Conservation (phyloP, 2,113 vertebrate species). For the Dasyornis broadbenti region DNA sequence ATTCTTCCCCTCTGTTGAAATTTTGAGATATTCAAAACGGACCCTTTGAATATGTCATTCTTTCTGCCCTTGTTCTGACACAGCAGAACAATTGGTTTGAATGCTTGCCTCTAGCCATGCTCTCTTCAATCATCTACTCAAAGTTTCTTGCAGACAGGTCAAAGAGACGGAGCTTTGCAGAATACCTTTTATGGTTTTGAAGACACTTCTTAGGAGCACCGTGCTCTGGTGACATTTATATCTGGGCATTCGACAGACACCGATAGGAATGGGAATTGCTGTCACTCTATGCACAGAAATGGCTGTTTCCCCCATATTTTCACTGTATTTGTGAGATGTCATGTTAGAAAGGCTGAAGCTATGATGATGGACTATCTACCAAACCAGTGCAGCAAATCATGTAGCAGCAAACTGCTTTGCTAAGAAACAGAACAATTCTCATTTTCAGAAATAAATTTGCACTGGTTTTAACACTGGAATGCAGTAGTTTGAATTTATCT, state of each 20-base stretch:
- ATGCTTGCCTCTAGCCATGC: background rate
- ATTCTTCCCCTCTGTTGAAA: background rate
- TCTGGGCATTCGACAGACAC: background rate
- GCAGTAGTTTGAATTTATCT: background rate
- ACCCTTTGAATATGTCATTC: background rate
- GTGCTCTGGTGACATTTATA: background rate
- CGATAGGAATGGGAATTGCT: background rate
- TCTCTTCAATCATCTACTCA: background rate
- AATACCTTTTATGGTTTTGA: background rate
- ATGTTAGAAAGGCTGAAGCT: background rate
- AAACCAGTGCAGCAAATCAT: background rate
- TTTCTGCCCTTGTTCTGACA: conserved; percentile 17
- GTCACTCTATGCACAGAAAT: background rate
- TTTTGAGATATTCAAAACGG: background rate
- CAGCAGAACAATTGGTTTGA: conserved; percentile 16
- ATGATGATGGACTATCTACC: background rate
- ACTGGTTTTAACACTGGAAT: background rate
- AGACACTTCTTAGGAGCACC: background rate
- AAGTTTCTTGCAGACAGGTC: background rate
- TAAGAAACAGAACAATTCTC: background rate
- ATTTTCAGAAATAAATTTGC: background rate
- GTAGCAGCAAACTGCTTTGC: background rate
- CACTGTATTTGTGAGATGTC: background rate
- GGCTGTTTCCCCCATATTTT: background rate
- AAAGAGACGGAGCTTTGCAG: conserved; percentile 15